Evolutionary conservation across 2,888 invertebrate genomes (phyloP).

Genomic region (Lingula anatina): DNA sequence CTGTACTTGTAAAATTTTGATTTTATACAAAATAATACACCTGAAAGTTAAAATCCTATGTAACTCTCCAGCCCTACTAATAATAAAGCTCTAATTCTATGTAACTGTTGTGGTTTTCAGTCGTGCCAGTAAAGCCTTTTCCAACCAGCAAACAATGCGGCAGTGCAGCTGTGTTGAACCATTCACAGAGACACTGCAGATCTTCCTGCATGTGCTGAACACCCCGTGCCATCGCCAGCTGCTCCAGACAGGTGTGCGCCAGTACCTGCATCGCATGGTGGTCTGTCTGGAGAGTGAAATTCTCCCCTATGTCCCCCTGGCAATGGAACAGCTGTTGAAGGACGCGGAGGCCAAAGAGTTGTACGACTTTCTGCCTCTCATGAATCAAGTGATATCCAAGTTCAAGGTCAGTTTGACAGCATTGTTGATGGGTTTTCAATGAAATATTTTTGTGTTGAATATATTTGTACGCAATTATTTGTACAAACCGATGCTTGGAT

Average conservation of each 20-base stretch:
- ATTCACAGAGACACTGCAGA: constrained; percentile 55
- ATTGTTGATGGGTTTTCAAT: too few species aligned
- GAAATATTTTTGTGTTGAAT: background rate
- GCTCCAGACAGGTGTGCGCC: constrained; percentile 55
- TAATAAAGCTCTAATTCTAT: too few species aligned
- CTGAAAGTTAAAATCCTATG: background rate
- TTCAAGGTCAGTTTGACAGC: constrained; percentile 56
- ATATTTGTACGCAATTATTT: background rate
- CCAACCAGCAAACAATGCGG: constrained; percentile 57
- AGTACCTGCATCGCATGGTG: constrained; percentile 59
- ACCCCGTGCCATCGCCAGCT: constrained; percentile 37
- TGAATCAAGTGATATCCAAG: constrained; percentile 59
- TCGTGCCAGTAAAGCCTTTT: constrained; percentile 60
- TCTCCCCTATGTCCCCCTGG: constrained; percentile 56
- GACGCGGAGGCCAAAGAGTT: constrained; percentile 48
- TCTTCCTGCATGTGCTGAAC: constrained; percentile 56
- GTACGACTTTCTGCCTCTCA: constrained; percentile 58
- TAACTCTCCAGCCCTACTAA: background rate
- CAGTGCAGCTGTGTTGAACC: constrained; percentile 55
- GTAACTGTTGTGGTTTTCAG: constrained; percentile 37
- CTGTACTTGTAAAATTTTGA: background rate
- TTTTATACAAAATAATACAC: background rate
- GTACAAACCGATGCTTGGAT: background rate
- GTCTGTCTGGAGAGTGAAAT: constrained; percentile 59
- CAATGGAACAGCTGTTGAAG: constrained; percentile 55